Conservation (phyloP, 1,140 invertebrate genomes). For the Drosophila arawakana region DNA sequence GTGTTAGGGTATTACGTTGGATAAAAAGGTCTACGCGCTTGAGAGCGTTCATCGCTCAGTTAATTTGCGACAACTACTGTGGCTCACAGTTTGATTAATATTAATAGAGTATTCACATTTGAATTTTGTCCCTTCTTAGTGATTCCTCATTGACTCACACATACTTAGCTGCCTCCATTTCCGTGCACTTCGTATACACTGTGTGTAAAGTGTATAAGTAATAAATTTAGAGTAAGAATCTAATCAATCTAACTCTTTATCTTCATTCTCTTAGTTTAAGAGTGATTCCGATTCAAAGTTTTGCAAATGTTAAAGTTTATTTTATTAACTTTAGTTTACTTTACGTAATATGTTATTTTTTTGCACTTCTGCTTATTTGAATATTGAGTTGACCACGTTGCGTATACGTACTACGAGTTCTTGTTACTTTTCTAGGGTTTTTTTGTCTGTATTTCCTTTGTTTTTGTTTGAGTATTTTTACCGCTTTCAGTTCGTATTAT, state of each 20-base stretch:
- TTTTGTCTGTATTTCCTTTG: neutral
- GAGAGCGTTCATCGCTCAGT: conserved; percentile 38
- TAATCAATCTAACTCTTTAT: conserved; percentile 9
- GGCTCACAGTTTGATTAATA: conserved; percentile 64
- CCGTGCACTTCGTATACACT: conserved; percentile 7
- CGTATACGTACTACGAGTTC: conserved; percentile 4
- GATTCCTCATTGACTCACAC: neutral
- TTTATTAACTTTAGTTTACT: conserved; percentile 4
- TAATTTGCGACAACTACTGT: conserved; percentile 53
- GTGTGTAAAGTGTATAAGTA: neutral
- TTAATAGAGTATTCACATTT: conserved; percentile 45
- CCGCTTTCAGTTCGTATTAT: conserved; percentile 52
- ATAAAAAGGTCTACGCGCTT: conserved; percentile 41
- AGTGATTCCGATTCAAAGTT: neutral
- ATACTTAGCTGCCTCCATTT: conserved; percentile 6
- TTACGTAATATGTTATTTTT: neutral
- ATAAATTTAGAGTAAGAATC: conserved; percentile 8
- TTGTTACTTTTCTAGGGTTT: neutral
- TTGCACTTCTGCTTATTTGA: neutral
- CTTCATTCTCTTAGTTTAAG: neutral
- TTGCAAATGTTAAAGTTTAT: neutral
- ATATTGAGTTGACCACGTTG: neutral
- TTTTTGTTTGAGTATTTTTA: conserved; percentile 3
- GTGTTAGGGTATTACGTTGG: conserved; percentile 9
- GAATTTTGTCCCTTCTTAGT: conserved; percentile 7